phyloP scores from a whole-genome alignment of 2,888 invertebrate genomes.

The Apamea crenata region DNA sequence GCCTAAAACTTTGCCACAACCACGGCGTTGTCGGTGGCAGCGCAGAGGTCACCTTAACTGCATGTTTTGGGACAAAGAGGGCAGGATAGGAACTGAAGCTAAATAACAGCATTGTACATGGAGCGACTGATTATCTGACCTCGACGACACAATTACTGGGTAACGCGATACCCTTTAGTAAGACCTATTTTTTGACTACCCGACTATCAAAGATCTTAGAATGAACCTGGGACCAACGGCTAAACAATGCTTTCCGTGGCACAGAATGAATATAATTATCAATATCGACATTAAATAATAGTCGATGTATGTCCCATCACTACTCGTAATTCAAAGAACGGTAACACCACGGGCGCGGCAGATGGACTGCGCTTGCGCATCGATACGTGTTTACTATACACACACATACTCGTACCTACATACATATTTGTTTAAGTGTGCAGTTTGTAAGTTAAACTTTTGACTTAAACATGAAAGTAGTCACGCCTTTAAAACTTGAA shows the following conservation, averaged over 20 bases:
- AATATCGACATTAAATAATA: conserved; percentile 3
- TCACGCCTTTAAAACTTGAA: conserved; percentile 1
- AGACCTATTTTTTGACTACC: neutral
- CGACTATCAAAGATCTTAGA: neutral
- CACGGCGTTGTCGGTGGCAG: no score
- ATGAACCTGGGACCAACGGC: neutral
- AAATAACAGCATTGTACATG: neutral
- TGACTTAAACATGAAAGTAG: conserved; percentile 26
- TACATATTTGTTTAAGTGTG: conserved; percentile 16
- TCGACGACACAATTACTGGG: neutral
- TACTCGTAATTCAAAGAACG: conserved; percentile 61
- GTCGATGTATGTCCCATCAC: conserved; percentile 39
- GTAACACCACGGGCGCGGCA: conserved; percentile 70
- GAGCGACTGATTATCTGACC: neutral
- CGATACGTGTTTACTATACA: conserved; percentile 25
- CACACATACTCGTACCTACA: no score
- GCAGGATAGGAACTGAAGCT: no score
- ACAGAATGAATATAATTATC: neutral
- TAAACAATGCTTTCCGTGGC: neutral
- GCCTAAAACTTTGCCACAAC: no score
- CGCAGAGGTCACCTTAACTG: no score
- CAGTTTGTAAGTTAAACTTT: conserved; percentile 34
- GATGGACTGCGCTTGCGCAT: conserved; percentile 60
- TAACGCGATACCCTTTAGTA: neutral
- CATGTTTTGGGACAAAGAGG: no score